Percentiles rank a stretch among this genome's conserved stretches.
These are phyloP conservation scores for Sinella curviseta DNA, from an alignment of 1,140 invertebrate genomes.

Conservation along the genomic window DNA sequence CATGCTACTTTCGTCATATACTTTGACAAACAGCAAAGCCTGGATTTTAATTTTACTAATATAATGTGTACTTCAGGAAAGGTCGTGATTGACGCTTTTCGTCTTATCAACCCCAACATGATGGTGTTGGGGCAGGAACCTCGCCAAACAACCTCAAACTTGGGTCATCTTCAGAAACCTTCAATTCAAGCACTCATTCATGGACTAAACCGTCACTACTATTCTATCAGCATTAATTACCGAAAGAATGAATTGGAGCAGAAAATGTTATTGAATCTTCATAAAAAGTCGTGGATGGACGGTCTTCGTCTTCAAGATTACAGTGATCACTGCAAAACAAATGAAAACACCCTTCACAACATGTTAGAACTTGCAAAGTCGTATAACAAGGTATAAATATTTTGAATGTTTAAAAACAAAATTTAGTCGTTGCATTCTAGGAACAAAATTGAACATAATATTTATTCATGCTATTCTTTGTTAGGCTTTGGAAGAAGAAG, in stretches of 20 bases:
- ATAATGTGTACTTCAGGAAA: constrained; percentile 61
- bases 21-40: neutral
- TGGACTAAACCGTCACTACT: constrained; percentile 98
- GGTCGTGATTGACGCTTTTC: constrained; percentile 92
- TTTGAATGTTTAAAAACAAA: constrained; percentile 25
- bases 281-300: constrained; percentile 99
- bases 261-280: constrained; percentile 97
- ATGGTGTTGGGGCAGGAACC: constrained; percentile 98
- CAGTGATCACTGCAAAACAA: constrained; percentile 85
- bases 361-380: constrained; percentile 98
- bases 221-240: constrained; percentile 99
- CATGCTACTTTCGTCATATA: neutral
- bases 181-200: constrained; percentile 99
- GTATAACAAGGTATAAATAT: constrained; percentile 85
- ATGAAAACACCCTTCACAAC: constrained; percentile 89
- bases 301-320: constrained; percentile 93
- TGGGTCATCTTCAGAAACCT: constrained; percentile 97
- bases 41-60: neutral
- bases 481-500: constrained; percentile 94
- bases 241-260: constrained; percentile 98
- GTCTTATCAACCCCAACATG: constrained; percentile 98
- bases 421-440: constrained; percentile 14
- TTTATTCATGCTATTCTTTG: constrained; percentile 36
- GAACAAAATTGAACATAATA: constrained; percentile 18
- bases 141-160: constrained; percentile 96